Evolutionary conservation across 2,113 vertebrate species (phyloP), one percentile per base, ranked within the genome.

Genomic region (Axis porcinus): DNA sequence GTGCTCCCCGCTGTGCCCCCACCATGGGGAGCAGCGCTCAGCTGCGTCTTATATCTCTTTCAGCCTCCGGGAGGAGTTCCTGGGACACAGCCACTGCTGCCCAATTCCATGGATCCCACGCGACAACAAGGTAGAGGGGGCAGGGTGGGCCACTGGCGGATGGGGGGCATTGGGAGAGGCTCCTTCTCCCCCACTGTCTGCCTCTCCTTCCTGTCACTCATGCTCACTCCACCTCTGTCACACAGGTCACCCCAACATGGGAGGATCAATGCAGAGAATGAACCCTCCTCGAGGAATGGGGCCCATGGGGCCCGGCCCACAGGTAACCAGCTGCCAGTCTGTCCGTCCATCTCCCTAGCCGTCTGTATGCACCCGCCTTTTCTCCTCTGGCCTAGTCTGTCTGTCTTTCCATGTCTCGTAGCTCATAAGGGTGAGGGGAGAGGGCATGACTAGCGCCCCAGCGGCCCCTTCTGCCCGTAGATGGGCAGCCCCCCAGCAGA

Each of bases 221-320:
- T 91, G 97, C 86, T 3, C 57, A 4, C 64, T 87, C 95, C 19
- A 25, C 0, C 98, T 96, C 78, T 98, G 79, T 97, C 88, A 6
- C 7, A 23, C 97, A 99, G 99, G 99, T 54, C 99, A 99, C 99
- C 99, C 99, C 94, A 99, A 99, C 98, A 99, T 99, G 99, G 99
- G 99, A 98, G 99, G 99, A 94, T 99, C 99, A 81, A 99, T 99
- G 99, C 99, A 99, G 98, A 99, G 99, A 99, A 99, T 99, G 99
- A 99, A 99, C 97, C 99, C 99, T 98, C 99, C 99, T 3, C 99
- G 99, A 99, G 99, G 99, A 98, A 99, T 99, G 99, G 99, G 99
- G 93, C 99, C 99, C 17, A 99, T 99, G 99, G 99, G 99, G 54
- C 99, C 99, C 0, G 99, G 99, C 97, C 99, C 99, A 40, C 99